These are phyloP conservation scores for Vidua macroura DNA, from an alignment of 2,113 vertebrate genomes.

Conservation along the genomic window DNA sequence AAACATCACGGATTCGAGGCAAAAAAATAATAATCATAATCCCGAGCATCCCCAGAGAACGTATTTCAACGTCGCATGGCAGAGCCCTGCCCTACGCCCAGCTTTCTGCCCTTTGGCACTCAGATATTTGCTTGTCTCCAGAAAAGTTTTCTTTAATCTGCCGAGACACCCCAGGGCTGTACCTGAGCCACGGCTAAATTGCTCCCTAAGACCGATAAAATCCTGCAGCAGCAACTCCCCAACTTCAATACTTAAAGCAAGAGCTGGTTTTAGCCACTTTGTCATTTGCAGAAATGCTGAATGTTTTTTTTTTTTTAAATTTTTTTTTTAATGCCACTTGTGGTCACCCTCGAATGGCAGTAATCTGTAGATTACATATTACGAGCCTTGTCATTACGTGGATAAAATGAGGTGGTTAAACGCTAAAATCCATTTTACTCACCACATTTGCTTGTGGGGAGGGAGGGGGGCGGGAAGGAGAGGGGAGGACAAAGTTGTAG, in stretches of 20 bases:
- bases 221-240: background rate
- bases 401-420: conserved; percentile 62
- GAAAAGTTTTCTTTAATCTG: conserved; percentile 18
- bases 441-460: conserved; percentile 18
- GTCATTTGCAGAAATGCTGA: conserved; percentile 12
- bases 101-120: conserved; percentile 24
- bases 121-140: background rate
- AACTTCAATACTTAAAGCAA: background rate
- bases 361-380: conserved; percentile 63
- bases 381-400: conserved; percentile 58
- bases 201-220: background rate
- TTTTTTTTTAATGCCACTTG: conserved; percentile 9
- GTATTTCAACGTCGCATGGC: background rate
- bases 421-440: conserved; percentile 51
- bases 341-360: conserved; percentile 46
- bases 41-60: background rate
- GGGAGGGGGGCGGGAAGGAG: background rate
- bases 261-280: background rate
- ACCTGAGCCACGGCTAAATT: conserved; percentile 11
- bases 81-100: background rate
- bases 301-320: background rate
- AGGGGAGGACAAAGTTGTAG: background rate
- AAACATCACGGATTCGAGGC: background rate
- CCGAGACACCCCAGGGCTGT: background rate
- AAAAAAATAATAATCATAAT: background rate